These are phyloP conservation scores for Frankliniella fusca DNA, from an alignment of 2,888 invertebrate species.

Conservation along the genomic window DNA sequence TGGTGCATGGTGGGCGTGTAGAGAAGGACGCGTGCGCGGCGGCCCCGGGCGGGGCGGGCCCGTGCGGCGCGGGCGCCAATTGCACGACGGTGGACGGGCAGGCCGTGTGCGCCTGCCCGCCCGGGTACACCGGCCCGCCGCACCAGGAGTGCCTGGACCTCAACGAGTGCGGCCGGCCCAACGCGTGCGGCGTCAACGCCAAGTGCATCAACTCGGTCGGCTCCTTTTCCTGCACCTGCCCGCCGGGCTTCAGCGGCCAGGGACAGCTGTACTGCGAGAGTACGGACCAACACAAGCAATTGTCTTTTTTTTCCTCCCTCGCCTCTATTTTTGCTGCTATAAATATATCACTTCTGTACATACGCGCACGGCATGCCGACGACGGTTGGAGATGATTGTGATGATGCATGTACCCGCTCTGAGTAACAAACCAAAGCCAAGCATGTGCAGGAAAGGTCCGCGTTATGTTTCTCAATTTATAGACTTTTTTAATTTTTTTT, in stretches of 20 bases:
- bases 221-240: conserved; percentile 71
- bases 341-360: too few species aligned
- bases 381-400: too few species aligned
- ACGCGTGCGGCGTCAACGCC: conserved; percentile 69
- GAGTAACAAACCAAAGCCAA: too few species aligned
- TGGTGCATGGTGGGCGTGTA: conserved; percentile 42
- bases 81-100: conserved; percentile 74
- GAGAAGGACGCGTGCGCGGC: conserved; percentile 68
- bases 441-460: too few species aligned
- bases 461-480: too few species aligned
- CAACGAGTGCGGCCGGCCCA: conserved; percentile 65
- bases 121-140: conserved; percentile 59
- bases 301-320: neutral
- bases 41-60: conserved; percentile 50
- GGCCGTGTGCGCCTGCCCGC: conserved; percentile 67
- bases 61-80: conserved; percentile 65
- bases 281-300: conserved; percentile 47
- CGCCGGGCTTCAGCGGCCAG: conserved; percentile 69
- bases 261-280: conserved; percentile 72
- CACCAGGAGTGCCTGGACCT: conserved; percentile 64
- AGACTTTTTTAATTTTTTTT: too few species aligned
- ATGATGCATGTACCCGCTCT: too few species aligned
- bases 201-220: conserved; percentile 79
- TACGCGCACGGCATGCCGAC: too few species aligned
- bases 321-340: neutral